A percentile compares a stretch with the other conserved stretches of the same genome.
phyloP scores from a whole-genome alignment of 2,113 vertebrate species.

The Otus sunia region DNA sequence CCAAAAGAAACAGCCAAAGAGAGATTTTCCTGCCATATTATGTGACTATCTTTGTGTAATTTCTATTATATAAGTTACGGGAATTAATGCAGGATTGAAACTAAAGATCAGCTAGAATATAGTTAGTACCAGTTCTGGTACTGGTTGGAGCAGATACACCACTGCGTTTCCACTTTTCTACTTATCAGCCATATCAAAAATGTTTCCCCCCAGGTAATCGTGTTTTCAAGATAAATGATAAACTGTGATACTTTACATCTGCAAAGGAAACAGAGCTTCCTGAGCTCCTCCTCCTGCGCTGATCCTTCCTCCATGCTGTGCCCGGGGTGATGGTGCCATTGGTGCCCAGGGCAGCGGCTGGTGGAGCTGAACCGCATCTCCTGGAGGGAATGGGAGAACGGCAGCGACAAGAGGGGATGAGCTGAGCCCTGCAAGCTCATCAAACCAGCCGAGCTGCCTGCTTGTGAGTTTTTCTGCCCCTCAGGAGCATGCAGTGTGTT shows the following conservation, averaged over 20 bases:
- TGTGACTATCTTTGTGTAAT: not conserved
- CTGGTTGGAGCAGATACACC: not conserved
- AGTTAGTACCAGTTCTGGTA: not conserved
- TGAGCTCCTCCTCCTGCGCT: not conserved
- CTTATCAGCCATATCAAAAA: not conserved
- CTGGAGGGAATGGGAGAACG: fast-evolving
- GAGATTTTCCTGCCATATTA: not conserved
- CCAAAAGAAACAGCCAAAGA: not conserved
- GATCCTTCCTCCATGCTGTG: not conserved
- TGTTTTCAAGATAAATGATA: not conserved
- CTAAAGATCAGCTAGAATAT: not conserved
- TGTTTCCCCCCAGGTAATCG: not conserved
- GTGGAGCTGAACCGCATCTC: not conserved
- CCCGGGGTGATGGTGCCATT: fast-evolving
- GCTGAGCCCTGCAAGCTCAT: not conserved
- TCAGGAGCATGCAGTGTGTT: not conserved
- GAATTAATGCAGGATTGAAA: not conserved
- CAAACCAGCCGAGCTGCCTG: not conserved
- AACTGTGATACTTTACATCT: not conserved
- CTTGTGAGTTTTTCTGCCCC: not conserved
- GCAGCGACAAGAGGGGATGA: not conserved
- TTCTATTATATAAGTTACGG: not conserved
- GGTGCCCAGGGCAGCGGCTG: not conserved
- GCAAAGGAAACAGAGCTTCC: not conserved
- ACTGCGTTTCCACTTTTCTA: not conserved